Evolutionary conservation across 2,888 invertebrate species (phyloP), one percentile per base, ranked within the genome.

Genomic region (Ditylenchus weischeri): DNA sequence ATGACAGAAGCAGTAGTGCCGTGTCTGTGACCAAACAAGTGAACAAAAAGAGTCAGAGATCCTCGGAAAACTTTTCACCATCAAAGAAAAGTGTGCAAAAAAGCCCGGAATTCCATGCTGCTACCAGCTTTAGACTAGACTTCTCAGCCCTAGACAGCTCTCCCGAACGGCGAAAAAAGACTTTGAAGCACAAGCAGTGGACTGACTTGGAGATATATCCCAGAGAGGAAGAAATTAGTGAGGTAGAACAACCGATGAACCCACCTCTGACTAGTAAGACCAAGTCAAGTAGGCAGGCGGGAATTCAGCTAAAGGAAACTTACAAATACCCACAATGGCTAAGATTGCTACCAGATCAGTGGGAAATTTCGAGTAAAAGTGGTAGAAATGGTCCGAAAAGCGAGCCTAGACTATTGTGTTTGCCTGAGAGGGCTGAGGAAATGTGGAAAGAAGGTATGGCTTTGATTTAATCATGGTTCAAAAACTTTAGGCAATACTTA

Each of bases 141-240:
- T 54, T 54, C 13, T 23, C 54, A 5, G 54, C 21, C 10, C n/a
- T 54, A 54, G 29, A 54, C n/a, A 54, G 54, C n/a, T 54, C 54
- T 23, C 54, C 54, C 2, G 54, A 54, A 29, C 21, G 54, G n/a
- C 21, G 54, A 29, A 21, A 29, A 13, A 54, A 54, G 54, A 54
- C 54, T 13, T 7, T 15, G 29, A 11, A 23, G 54, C 54, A 54
- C 13, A 54, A 54, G n/a, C 23, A 54, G 29, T 54, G 54, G 54
- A 21, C 21, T 8, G 54, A 54, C 8, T 29, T 54, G n/a, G 54
- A 54, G n/a, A 54, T 54, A 54, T 54, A 54, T 29, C 54, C 54
- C 11, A 54, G 54, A 18, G 15, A 54, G n/a, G 5, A 6, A 6
- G n/a, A 10, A 18, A 23, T 29, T 11, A n/a, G n/a, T 54, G 15